Base-by-base conservation (phyloP, 2,797 vertebrate genomes). In the Pelodytes ibericus region DNA sequence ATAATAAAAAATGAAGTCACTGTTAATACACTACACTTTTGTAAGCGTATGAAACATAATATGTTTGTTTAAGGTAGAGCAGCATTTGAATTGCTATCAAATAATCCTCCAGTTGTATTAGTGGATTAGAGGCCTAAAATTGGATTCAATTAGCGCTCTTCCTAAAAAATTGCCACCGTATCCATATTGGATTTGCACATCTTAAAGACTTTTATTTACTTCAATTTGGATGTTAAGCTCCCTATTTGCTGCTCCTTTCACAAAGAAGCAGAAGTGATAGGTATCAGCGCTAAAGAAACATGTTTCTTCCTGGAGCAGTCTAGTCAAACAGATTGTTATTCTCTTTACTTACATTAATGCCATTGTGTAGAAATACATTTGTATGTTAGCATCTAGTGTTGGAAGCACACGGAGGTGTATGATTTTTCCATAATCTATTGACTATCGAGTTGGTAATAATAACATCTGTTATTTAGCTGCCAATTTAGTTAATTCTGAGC, bases 121-220 rank as follows among this genome's bases (percentile, higher is more conserved):
- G 51, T 58, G 56, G 56, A 25, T 58, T 58, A 58, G 24, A 25
- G 27, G 11, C 56, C 25, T 58, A 58, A 58, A 58, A 26, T 58
- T 58, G 56, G 56, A 58, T 58, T 58, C 56, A 58, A 25, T 58
- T 58, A 58, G 25, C 11, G 10, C 25, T 26, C 56, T 25, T 25
- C 3, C 56, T 58, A 26, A 58, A 24, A 4, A 24, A 10, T 26
- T 58, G 56, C 56, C 22, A 58, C 56, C 51, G 16, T 56, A 4
- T 56, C 51, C 51, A 24, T 56, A 3, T 25, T 25, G 51, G 51
- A 56, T 56, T 56, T 56, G 16, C 51, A 56, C 51, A 56, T 58
- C 22, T 25, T 25, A 58, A 7, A 58, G 22, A 6, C 11, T 25
- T 58, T 58, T 58, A 58, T 58, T 26, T 58, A 58, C 25, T 58